Evolutionary conservation across 2,797 vertebrate species (phyloP).

Genomic region (Sebastes nivosus): DNA sequence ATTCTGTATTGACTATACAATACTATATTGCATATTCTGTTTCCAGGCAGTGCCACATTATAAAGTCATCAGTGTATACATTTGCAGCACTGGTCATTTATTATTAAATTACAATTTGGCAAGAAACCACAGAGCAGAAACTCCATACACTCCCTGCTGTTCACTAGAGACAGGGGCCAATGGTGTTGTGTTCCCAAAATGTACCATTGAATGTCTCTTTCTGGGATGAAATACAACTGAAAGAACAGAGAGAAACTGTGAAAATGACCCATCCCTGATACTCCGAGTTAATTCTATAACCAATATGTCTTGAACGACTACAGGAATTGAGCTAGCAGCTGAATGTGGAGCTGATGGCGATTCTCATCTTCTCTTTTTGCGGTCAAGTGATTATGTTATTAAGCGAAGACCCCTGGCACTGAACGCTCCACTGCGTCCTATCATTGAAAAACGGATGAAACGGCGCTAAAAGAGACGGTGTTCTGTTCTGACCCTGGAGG

Average conservation of each 20-base stretch:
- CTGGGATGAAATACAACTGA: background rate
- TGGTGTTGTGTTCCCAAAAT: background rate
- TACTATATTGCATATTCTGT: too few species aligned
- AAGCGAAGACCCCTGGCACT: constrained; percentile 45
- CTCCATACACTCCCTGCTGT: background rate
- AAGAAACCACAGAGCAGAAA: background rate
- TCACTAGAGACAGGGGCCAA: background rate
- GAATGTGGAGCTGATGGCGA: background rate
- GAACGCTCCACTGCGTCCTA: constrained; percentile 19
- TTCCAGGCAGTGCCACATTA: background rate
- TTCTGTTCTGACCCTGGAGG: constrained; percentile 43
- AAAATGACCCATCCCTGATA: background rate
- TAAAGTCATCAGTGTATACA: background rate
- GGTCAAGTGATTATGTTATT: constrained; percentile 30
- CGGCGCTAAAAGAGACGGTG: constrained; percentile 3
- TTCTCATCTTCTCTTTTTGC: constrained; percentile 24
- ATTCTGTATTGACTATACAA: too few species aligned
- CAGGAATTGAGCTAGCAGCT: background rate
- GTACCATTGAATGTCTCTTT: background rate
- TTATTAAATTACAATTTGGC: background rate
- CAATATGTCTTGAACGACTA: background rate
- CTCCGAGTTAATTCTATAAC: background rate
- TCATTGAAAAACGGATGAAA: constrained; percentile 31
- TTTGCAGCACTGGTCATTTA: background rate
- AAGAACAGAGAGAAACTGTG: background rate